These are phyloP conservation scores for Reticulitermes speratus DNA, from an alignment of 1,140 invertebrate genomes.

Conservation along the genomic window DNA sequence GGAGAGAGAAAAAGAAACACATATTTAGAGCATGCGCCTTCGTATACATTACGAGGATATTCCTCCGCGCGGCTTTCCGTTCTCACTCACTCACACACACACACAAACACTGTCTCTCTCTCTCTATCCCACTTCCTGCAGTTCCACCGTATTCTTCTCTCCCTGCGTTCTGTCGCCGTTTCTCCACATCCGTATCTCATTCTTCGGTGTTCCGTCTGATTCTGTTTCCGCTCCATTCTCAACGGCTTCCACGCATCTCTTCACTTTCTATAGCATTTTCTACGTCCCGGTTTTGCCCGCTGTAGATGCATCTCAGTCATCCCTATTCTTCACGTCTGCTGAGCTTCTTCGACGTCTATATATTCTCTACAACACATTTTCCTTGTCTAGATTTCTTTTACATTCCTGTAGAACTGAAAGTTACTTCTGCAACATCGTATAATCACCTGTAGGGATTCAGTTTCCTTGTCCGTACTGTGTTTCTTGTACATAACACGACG, in stretches of 20 bases:
- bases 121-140: neutral
- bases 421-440: no score
- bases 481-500: no score
- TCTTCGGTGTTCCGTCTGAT: neutral
- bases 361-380: neutral
- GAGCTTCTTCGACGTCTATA: neutral
- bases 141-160: no score
- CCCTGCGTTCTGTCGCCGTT: no score
- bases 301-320: neutral
- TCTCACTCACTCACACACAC: neutral
- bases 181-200: neutral
- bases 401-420: neutral
- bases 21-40: neutral
- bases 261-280: neutral
- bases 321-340: neutral
- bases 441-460: no score
- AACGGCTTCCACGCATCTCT: neutral
- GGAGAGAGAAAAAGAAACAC: neutral
- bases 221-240: constrained; percentile 3
- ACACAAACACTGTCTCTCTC: no score
- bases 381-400: neutral
- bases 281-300: neutral
- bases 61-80: neutral
- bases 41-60: neutral
- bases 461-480: no score